Evolutionary conservation across 2,113 vertebrate genomes (phyloP), one percentile per base, ranked within the genome.

Genomic region (Phodopus roborovskii): DNA sequence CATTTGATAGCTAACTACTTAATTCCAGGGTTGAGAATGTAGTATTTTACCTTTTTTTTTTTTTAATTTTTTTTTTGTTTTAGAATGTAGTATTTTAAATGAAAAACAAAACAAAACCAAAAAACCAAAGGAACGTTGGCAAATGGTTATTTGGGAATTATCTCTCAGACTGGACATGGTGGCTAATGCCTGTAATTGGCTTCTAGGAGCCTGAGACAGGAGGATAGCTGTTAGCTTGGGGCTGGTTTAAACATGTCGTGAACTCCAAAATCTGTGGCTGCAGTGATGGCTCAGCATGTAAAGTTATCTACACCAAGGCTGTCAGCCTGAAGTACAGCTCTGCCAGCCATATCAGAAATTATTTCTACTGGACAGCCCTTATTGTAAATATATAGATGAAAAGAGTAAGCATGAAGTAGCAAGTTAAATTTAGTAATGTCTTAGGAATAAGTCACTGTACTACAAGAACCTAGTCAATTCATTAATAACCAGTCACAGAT

Each of bases 401-500:
- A 87, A 53, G 0, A 74, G 42, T 89, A 66, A 91, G 74, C 82
- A 86, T 74, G 77, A 74, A 79, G 20, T 88, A 90, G 36, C 5
- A 94, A 82, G 45, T 97, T 94, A 88, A 96, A 90, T 78, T 89
- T 90, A 86, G 30, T 64, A 78, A 28, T 90, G 53, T 53, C 28
- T 89, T 82, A 83, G 83, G 64, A 95, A 78, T 83, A 89, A 90
- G 92, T 94, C 62, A 95, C 33, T 82, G 56, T 91, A 88, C 5
- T 28, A 62, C 62, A 84, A 74, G 36, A 92, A 15, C 83, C 7
- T 39, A 12, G 16, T 48, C 7, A 89, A 85, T 86, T 86, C 45
- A 93, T 93, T 78, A 91, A 78, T 94, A 88, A n/a, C 89, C 84
- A 96, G 86, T 50, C 77, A 89, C 6, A 93, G 24, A 94, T 77